These are phyloP conservation scores for Tauraco hartlaubi DNA, from an alignment of 2,797 vertebrate genomes.

Conservation along the genomic window DNA sequence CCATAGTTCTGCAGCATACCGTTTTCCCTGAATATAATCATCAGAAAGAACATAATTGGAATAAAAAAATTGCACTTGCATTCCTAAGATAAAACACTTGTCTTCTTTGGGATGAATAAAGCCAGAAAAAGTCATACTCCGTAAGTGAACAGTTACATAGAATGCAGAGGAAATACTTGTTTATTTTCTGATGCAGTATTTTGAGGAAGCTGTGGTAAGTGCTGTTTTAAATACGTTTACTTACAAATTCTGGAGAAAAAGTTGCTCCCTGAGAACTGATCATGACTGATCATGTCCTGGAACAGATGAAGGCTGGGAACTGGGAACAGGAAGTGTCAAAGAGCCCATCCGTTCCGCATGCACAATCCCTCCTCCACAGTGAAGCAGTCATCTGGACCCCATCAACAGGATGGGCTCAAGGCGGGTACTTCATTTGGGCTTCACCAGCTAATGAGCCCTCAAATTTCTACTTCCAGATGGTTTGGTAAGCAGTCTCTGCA, in stretches of 20 bases:
- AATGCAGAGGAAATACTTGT: background rate
- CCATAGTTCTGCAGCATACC: background rate
- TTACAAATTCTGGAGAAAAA: background rate
- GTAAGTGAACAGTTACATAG: background rate
- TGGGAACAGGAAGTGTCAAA: background rate
- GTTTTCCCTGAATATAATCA: background rate
- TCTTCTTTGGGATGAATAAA: background rate
- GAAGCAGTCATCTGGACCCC: background rate
- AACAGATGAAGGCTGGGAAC: background rate
- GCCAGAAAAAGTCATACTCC: background rate
- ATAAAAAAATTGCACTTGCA: background rate
- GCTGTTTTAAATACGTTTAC: background rate
- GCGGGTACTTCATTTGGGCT: background rate
- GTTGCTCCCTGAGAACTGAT: background rate
- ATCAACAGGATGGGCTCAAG: background rate
- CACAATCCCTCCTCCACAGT: background rate
- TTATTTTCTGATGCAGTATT: background rate
- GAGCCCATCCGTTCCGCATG: background rate
- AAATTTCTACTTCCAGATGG: background rate
- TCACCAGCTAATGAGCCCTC: background rate
- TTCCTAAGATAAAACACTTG: background rate
- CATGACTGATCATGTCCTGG: background rate
- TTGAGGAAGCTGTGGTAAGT: background rate
- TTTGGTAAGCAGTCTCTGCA: background rate
- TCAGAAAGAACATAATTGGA: background rate